A percentile compares a stretch with the other conserved stretches of the same genome.
phyloP scores from a whole-genome alignment of 37 sponge, comb jelly and placozoan genomes.

The Mnemiopsis leidyi region DNA sequence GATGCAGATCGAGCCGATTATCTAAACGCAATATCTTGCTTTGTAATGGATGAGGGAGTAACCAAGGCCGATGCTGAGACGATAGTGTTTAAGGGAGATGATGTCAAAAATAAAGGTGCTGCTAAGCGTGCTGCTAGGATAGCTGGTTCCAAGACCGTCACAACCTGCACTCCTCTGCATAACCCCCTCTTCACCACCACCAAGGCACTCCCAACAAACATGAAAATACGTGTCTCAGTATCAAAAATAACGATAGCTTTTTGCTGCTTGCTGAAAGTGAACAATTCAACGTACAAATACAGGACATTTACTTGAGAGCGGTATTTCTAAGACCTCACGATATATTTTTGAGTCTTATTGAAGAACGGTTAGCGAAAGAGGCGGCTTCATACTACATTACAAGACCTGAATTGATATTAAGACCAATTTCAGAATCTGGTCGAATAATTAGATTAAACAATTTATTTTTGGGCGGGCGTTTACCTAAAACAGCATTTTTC shows the following conservation, averaged over 20 bases:
- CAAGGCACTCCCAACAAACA: conserved; percentile 8
- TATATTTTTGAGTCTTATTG: conserved; percentile 5
- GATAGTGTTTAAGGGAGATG: background rate
- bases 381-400: conserved; percentile 3
- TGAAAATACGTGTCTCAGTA: background rate
- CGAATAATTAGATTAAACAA: background rate
- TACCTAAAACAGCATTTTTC: background rate
- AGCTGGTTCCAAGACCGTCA: background rate
- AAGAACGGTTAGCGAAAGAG: conserved; percentile 1
- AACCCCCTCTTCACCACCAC: background rate
- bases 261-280: background rate
- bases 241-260: conserved; percentile 9
- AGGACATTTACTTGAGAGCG: background rate
- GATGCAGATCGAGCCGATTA: conserved; percentile 20
- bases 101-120: conserved; percentile 1
- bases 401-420: background rate
- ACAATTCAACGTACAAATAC: background rate
- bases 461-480: background rate
- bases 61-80: background rate
- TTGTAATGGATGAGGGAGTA: background rate
- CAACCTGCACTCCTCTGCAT: background rate
- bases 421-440: background rate
- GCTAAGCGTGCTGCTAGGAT: background rate
- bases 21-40: background rate
- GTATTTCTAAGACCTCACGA: background rate